Conservation (phyloP, 2,797 vertebrate genomes). For the Podarcis lilfordi region DNA sequence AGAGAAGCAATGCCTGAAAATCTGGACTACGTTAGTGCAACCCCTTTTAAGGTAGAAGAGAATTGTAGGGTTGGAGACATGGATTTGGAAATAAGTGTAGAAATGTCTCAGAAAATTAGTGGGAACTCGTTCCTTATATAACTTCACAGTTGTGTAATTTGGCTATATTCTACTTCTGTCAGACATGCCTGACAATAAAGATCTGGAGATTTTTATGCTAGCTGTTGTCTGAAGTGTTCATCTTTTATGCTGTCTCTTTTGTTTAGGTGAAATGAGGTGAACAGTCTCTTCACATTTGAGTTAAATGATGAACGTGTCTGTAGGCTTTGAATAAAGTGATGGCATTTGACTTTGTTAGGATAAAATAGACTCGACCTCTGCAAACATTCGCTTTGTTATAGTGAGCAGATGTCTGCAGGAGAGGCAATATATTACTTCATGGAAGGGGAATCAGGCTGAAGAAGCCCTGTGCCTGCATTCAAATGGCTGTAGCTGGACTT, state of each 20-base stretch:
- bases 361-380: constrained; percentile 27
- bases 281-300: not conserved
- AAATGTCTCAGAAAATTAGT: not conserved
- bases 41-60: rapidly evolving
- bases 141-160: rapidly evolving
- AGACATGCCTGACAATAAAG: constrained; percentile 27
- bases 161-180: not conserved
- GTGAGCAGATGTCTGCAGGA: not conserved
- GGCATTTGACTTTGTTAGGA: constrained; percentile 34
- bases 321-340: constrained; percentile 39
- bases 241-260: not conserved
- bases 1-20: not conserved
- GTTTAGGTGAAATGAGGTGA: constrained; percentile 42
- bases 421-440: not conserved
- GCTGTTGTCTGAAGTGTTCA: constrained; percentile 23
- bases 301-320: constrained; percentile 29
- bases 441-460: not conserved
- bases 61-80: not conserved
- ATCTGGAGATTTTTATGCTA: constrained; percentile 14
- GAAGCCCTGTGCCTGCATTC: not conserved
- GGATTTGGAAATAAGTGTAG: not conserved
- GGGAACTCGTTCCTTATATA: not conserved
- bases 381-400: constrained; percentile 37
- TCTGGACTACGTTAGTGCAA: not conserved
- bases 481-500: not conserved